phyloP scores from a whole-genome alignment of 2,888 invertebrate species.

The Biston betularia region DNA sequence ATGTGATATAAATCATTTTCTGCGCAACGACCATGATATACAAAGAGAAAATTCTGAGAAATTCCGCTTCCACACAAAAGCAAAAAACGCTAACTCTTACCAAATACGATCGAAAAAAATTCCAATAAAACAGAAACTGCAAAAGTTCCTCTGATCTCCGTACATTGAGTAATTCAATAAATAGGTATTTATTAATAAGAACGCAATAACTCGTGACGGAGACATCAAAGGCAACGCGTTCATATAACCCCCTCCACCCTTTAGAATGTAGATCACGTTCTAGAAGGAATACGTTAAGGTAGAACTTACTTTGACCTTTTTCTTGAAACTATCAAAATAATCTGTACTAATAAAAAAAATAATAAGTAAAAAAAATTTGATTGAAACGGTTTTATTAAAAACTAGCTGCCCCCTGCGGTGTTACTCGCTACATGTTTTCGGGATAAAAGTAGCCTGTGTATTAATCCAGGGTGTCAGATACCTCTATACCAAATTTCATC shows the following conservation, averaged over 20 bases:
- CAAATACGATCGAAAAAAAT: conserved; percentile 10
- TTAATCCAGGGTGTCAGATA: too few species aligned
- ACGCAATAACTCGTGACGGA: conserved; percentile 19
- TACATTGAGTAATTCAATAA: conserved; percentile 29
- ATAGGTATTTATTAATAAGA: conserved; percentile 19
- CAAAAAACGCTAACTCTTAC: background rate
- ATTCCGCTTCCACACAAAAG: background rate
- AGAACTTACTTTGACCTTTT: background rate
- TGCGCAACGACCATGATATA: background rate
- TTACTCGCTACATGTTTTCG: too few species aligned
- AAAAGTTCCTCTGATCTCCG: conserved; percentile 12
- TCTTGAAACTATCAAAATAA: background rate
- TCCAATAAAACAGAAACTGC: conserved; percentile 15
- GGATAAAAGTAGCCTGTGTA: too few species aligned
- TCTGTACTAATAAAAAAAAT: background rate
- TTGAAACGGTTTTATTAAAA: too few species aligned
- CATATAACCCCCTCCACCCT: conserved; percentile 4
- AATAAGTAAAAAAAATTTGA: background rate
- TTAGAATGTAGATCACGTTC: conserved; percentile 13
- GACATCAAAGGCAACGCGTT: conserved; percentile 19
- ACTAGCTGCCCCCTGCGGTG: too few species aligned
- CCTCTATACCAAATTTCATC: too few species aligned
- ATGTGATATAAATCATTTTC: background rate
- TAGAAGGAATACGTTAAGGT: background rate
- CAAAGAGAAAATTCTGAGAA: background rate